Evolutionary conservation across 2,888 invertebrate genomes (phyloP).

Genomic region (Leucophora obtusa): DNA sequence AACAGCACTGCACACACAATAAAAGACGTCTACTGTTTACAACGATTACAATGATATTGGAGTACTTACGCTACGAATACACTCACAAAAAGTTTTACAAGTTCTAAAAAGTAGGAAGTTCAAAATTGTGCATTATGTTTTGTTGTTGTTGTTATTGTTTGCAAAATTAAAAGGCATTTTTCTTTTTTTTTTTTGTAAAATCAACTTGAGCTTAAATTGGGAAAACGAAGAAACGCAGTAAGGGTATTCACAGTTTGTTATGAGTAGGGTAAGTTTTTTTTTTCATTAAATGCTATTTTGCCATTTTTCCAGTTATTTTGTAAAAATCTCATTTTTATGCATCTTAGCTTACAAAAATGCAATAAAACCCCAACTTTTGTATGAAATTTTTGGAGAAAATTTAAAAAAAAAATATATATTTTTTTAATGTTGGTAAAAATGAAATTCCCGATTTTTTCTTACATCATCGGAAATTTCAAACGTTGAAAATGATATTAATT

Average conservation of each 20-base stretch:
- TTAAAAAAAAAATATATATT: too few species aligned
- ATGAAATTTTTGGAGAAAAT: too few species aligned
- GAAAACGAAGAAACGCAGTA: not conserved
- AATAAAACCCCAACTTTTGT: too few species aligned
- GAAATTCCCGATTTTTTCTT: too few species aligned
- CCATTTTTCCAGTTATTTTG: too few species aligned
- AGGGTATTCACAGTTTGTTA: conserved; percentile 17
- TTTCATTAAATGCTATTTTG: too few species aligned
- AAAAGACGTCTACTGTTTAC: conserved; percentile 39
- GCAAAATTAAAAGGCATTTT: conserved; percentile 32
- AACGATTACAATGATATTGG: conserved; percentile 27
- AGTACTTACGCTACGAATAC: conserved; percentile 18
- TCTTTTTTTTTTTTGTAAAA: conserved; percentile 4
- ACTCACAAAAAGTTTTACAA: not conserved
- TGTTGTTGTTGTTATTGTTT: conserved; percentile 4
- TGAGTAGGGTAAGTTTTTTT: too few species aligned
- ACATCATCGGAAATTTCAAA: too few species aligned
- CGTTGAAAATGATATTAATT: too few species aligned
- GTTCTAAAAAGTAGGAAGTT: conserved; percentile 45
- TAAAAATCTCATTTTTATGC: too few species aligned
- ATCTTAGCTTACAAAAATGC: too few species aligned
- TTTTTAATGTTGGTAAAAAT: too few species aligned
- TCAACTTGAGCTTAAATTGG: conserved; percentile 25
- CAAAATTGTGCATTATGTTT: conserved; percentile 24
- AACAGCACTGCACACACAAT: conserved; percentile 23